A percentile compares a stretch with the other conserved stretches of the same genome.
phyloP scores from a whole-genome alignment of 2,888 invertebrate genomes.

The Leptogaster cylindrica region DNA sequence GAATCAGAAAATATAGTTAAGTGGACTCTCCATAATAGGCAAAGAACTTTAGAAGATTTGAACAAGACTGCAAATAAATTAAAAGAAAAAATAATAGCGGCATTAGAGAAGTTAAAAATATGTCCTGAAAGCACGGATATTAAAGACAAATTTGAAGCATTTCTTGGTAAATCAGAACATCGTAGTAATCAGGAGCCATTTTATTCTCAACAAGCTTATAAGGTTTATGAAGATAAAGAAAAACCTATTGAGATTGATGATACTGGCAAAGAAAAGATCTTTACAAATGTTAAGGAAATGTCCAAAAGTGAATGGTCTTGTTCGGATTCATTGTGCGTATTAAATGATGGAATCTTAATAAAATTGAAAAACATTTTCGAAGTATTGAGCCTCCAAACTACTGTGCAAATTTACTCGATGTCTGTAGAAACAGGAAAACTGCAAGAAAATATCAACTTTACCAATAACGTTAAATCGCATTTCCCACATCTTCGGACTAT shows the following conservation, averaged over 20 bases:
- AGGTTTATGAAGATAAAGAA: neutral
- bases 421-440: neutral
- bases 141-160: constrained; percentile 6
- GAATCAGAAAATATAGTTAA: constrained; percentile 9
- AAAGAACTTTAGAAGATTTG: neutral
- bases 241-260: neutral
- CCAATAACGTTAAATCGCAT: neutral
- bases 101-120: constrained; percentile 12
- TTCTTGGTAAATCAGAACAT: constrained; percentile 7
- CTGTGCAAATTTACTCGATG: neutral
- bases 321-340: constrained; percentile 8
- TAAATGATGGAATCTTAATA: constrained; percentile 12
- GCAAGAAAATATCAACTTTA: constrained; percentile 1
- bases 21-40: constrained; percentile 5
- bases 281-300: constrained; percentile 4
- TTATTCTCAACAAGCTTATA: constrained; percentile 1
- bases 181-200: constrained; percentile 14
- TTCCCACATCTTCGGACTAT: neutral
- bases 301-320: neutral
- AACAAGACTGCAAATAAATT: constrained; percentile 3
- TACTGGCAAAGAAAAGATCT: neutral
- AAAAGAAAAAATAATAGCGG: constrained; percentile 1
- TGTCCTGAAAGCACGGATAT: neutral
- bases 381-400: constrained; percentile 3
- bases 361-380: constrained; percentile 14